A percentile compares a stretch with the other conserved stretches of the same genome.
These are phyloP conservation scores for Pachypsylla venusta DNA, from an alignment of 1,140 invertebrate genomes.

Conservation along the genomic window DNA sequence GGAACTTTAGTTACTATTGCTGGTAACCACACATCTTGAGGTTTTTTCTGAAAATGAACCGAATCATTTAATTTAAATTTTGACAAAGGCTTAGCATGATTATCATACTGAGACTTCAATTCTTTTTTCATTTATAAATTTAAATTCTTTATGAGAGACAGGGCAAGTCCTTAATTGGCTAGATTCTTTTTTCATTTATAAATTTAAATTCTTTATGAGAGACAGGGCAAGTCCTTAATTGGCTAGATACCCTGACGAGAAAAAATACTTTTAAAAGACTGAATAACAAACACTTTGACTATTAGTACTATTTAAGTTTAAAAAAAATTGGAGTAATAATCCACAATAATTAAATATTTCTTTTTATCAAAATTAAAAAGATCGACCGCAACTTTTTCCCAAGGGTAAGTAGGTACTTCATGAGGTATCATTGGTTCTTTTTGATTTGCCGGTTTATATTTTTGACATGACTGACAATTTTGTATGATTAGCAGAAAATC, in stretches of 20 bases:
- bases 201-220: slow-evolving; percentile 12
- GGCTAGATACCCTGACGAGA: slow-evolving; percentile 26
- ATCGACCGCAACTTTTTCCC: slow-evolving; percentile 27
- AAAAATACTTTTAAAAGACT: slow-evolving; percentile 25
- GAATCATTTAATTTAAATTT: background rate
- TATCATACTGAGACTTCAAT: background rate
- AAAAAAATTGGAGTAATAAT: slow-evolving; percentile 21
- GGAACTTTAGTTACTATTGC: background rate
- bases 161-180: slow-evolving; percentile 10
- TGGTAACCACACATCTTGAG: background rate
- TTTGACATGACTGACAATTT: slow-evolving; percentile 15
- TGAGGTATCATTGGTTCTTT: slow-evolving; percentile 28
- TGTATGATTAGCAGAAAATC: slow-evolving; percentile 4
- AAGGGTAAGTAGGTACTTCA: slow-evolving; percentile 25
- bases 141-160: background rate
- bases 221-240: slow-evolving; percentile 25
- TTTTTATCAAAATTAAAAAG: slow-evolving; percentile 26
- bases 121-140: background rate
- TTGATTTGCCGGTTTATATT: slow-evolving; percentile 17
- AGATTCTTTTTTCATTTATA: slow-evolving; percentile 16
- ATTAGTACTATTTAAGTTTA: slow-evolving; percentile 9
- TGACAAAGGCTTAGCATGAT: background rate
- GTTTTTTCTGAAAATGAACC: slow-evolving; percentile 7
- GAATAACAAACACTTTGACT: slow-evolving; percentile 1
- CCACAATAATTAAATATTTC: slow-evolving; percentile 25